phyloP scores from a whole-genome alignment of 2,888 invertebrate species.

The Hypsopygia costalis region DNA sequence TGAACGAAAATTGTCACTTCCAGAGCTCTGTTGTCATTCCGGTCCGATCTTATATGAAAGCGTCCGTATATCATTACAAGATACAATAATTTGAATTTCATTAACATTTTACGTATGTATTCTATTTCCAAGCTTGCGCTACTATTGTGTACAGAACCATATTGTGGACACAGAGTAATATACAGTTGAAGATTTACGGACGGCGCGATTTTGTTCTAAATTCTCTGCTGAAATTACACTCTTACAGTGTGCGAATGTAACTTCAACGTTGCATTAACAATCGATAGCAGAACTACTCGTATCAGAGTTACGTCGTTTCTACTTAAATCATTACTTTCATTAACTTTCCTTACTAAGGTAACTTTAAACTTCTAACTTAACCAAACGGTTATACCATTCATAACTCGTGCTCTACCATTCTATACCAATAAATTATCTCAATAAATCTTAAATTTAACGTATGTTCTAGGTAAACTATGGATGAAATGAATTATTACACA shows the following conservation, averaged over 20 bases:
- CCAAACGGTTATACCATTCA: conserved; percentile 59
- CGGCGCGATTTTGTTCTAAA: conserved; percentile 48
- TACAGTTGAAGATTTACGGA: conserved; percentile 43
- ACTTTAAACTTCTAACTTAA: conserved; percentile 53
- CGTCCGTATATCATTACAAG: not conserved
- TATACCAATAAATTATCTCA: conserved; percentile 44
- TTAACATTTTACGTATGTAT: not conserved
- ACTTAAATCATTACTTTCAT: conserved; percentile 38
- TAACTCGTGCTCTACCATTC: conserved; percentile 39
- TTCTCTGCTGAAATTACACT: not conserved
- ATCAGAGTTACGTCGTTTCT: conserved; percentile 41
- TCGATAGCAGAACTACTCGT: conserved; percentile 43
- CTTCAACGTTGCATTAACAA: conserved; percentile 23
- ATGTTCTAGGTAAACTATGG: conserved; percentile 23
- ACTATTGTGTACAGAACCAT: conserved; percentile 7
- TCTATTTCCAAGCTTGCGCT: conserved; percentile 11
- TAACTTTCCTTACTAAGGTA: conserved; percentile 43
- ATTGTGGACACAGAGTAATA: conserved; percentile 22
- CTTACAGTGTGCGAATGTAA: not conserved
- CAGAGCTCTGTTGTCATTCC: not conserved
- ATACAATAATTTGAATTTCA: not conserved
- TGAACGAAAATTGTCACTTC: no score
- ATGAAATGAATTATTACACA: conserved; percentile 26
- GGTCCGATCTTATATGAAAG: not conserved
- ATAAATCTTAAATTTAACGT: conserved; percentile 38